Evolutionary conservation across 64 coral and sea anemone genomes (phyloP), one percentile per base, ranked within the genome.

Genomic region (Trachythela sp.): DNA sequence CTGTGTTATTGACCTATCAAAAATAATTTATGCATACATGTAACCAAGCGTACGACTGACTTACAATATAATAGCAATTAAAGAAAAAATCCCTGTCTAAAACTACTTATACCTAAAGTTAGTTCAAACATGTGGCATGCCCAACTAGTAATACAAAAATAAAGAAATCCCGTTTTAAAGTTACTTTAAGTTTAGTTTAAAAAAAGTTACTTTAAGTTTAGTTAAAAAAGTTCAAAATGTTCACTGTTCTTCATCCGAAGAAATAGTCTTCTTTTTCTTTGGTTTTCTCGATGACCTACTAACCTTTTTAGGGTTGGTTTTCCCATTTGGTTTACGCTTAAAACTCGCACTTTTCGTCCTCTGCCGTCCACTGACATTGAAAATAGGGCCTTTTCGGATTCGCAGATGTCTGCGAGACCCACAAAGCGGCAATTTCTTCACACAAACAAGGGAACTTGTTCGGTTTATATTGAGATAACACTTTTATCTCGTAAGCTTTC

Each of bases 381-480:
- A 72, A 72, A 72, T 30, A 72, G n/a, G 68, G 68, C 11, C 68
- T 26, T 26, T 30, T 10, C n/a, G 68, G 68, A 35, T 72, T 72
- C 26, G 24, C 68, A 3, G 32, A 11, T 26, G 68, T 24, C 24
- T 72, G 68, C 32, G 68, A 72, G 68, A 72, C 68, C 68, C 68
- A 72, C 24, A 72, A 35, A 72, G n/a, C 32, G 14, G n/a, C 24
- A 72, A 35, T 26, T 72, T 72, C 68, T 7, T 35, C 68, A 72
- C 68, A 72, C 32, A 30, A 30, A 72, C 68, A 72, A 11, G 68
- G 68, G 32, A 72, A 72, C n/a, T 72, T 72, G 68, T 72, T 72
- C 29, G 68, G 68, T 72, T 72, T 72, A 26, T 72, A 72, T 72
- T 72, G 24, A 0, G 17, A 9, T 7, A 72, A 72, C 68, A 72